Evolutionary conservation across 2,797 vertebrate species (phyloP).

Genomic region (Clangula hyemalis): DNA sequence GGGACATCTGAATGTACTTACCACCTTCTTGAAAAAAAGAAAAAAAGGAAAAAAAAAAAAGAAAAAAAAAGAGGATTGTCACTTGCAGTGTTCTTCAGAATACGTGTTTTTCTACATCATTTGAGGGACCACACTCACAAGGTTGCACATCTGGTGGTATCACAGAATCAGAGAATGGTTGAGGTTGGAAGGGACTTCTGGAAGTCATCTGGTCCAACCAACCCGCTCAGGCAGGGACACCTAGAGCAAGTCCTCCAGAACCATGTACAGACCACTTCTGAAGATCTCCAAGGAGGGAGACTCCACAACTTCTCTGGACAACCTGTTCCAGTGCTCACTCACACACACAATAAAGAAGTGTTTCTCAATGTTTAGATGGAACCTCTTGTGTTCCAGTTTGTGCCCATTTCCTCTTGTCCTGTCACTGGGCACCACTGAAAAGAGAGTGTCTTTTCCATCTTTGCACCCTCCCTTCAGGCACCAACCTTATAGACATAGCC

Average conservation of each 20-base stretch:
- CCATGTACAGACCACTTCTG: no score
- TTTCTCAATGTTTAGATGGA: no score
- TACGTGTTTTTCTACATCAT: neutral
- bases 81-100: neutral
- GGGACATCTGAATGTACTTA: neutral
- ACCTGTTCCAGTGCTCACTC: no score
- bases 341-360: no score
- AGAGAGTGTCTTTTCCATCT: neutral
- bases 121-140: neutral
- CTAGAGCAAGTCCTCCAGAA: no score
- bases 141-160: neutral
- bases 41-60: neutral
- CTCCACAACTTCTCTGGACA: no score
- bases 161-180: no score
- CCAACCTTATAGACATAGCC: neutral
- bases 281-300: no score
- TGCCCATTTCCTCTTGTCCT: no score
- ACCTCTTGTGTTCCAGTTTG: neutral
- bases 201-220: no score
- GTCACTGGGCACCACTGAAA: neutral
- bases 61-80: neutral
- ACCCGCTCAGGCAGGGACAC: no score
- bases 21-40: neutral
- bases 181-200: no score
- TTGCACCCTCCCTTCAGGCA: neutral